Conservation (phyloP, 2,113 vertebrate species). For the Peromyscus polionotus region DNA sequence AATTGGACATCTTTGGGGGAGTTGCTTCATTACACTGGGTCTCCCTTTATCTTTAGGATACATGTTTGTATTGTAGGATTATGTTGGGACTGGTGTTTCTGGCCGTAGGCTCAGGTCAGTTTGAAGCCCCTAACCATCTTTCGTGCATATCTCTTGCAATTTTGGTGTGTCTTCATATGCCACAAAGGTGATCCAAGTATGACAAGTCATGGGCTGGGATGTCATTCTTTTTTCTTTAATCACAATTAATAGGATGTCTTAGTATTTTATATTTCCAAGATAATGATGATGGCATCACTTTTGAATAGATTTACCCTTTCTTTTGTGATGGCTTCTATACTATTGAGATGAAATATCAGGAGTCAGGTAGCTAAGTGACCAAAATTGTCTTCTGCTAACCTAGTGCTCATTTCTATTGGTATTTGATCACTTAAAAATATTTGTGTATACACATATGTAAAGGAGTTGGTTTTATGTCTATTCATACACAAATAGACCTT, state of each 20-base stretch:
- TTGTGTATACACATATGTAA: not conserved
- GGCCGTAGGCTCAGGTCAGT: not conserved
- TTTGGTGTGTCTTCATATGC: not conserved
- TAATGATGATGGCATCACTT: not conserved
- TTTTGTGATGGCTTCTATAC: not conserved
- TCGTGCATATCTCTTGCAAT: not conserved
- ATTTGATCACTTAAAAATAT: not conserved
- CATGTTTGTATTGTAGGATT: not conserved
- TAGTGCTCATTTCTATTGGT: not conserved
- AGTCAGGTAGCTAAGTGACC: not conserved
- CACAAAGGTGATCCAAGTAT: not conserved
- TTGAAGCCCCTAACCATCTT: not conserved
- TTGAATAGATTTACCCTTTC: not conserved
- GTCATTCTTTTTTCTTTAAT: not conserved
- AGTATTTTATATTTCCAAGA: not conserved
- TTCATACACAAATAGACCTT: not conserved
- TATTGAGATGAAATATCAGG: not conserved
- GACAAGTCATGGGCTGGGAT: not conserved
- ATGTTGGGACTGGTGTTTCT: not conserved
- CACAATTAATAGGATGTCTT: not conserved
- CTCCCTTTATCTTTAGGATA: not conserved
- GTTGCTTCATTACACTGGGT: not conserved
- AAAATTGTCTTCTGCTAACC: not conserved
- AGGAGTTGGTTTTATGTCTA: not conserved
- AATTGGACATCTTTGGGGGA: not conserved